Evolutionary conservation across 2,113 vertebrate species (phyloP), one percentile per base, ranked within the genome.

Genomic region (Gymnorhina tibicen): DNA sequence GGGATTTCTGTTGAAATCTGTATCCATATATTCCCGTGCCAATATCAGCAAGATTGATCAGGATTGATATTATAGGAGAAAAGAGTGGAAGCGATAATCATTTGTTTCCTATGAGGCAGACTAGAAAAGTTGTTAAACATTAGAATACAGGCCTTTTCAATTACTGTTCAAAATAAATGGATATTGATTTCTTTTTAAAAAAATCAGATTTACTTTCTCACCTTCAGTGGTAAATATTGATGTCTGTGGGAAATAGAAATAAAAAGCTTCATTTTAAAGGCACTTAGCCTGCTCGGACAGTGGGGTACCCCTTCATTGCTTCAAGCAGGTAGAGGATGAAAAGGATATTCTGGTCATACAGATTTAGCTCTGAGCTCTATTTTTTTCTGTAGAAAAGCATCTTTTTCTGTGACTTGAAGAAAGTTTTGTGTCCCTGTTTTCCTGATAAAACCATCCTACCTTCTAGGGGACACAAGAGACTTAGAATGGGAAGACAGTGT

Each of bases 191-290:
- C 66, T 96, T 91, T 91, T 64, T 53, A 3, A 59, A 72, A 96
- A 94, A 92, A 80, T 60, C 83, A 94, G 96, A 96, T 96, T 96
- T 97, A 95, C 96, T 96, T 96, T 97, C 95, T 93, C 96, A 96
- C 96, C 93, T 96, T 96, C 94, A 42, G 92, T 95, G 96, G 96
- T 96, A 95, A 96, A 94, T 96, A 97, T 97, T 96, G 95, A 95
- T 97, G 92, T 91, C 95, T 94, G 93, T 97, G 96, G 96, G 96
- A 96, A 96, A 91, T 50, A 91, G 95, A 96, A 94, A 95, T 94
- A 79, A 96, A 96, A 96, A 95, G 95, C 76, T 93, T 93, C 79
- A 72, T 93, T 89, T 92, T 87, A 80, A 94, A 92, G 93, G 89
- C 95, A 93, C 89, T 97, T 96, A 92, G 84, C 60, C 63, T 89